Conservation (phyloP, 2,113 vertebrate genomes). For the Dendrocopos noguchii region DNA sequence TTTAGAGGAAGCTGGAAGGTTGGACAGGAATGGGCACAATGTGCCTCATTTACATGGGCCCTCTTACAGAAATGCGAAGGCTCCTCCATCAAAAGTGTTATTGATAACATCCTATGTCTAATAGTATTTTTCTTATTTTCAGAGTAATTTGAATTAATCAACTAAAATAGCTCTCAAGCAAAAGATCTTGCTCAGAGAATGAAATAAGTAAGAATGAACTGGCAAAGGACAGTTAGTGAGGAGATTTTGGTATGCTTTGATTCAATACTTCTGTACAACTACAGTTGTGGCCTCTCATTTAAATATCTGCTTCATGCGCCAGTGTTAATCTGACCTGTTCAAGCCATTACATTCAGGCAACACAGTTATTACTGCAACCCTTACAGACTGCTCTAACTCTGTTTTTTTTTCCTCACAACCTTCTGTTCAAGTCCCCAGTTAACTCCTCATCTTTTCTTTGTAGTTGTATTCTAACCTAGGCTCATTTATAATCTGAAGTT, state of each 20-base stretch:
- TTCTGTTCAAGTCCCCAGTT: neutral
- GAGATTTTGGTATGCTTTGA: neutral
- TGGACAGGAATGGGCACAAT: fast-evolving
- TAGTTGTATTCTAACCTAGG: neutral
- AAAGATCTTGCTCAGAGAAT: neutral
- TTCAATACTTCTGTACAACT: neutral
- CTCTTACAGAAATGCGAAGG: neutral
- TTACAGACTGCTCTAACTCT: neutral
- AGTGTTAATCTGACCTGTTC: neutral
- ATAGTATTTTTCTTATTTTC: neutral
- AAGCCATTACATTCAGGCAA: neutral
- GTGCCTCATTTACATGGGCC: neutral
- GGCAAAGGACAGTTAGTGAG: neutral
- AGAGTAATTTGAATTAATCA: neutral
- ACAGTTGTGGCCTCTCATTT: neutral
- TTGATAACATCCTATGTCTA: neutral
- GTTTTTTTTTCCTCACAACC: neutral
- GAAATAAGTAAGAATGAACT: neutral
- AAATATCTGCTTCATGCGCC: neutral
- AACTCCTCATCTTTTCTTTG: neutral
- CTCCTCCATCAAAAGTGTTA: neutral
- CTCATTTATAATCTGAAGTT: neutral
- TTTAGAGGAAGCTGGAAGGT: neutral
- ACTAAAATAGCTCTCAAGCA: neutral
- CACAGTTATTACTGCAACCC: neutral